These are phyloP conservation scores for Guaruba guarouba DNA, from an alignment of 2,113 vertebrate genomes.

Conservation along the genomic window DNA sequence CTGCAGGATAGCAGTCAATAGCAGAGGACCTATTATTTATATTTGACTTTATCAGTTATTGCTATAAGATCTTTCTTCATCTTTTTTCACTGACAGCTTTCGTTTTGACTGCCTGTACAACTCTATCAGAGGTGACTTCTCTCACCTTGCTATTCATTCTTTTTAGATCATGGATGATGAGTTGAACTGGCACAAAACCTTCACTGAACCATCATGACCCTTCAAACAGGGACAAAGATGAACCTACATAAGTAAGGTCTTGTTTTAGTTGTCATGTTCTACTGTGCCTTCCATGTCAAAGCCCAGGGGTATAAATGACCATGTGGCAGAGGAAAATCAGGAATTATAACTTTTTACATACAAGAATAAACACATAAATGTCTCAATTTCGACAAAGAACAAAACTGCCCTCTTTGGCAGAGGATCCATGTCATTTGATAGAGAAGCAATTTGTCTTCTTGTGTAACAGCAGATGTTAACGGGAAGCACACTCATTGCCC, in stretches of 20 bases:
- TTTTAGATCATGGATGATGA: background rate
- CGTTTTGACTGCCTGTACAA: background rate
- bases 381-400: background rate
- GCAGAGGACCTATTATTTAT: background rate
- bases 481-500: background rate
- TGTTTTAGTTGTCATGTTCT: background rate
- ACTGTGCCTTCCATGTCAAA: background rate
- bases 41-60: background rate
- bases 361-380: background rate
- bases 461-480: constrained; percentile 4
- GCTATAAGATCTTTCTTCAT: background rate
- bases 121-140: background rate
- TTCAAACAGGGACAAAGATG: background rate
- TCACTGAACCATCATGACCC: rapidly evolving
- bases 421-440: background rate
- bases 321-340: background rate
- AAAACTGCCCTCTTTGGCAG: constrained; percentile 7
- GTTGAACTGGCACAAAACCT: background rate
- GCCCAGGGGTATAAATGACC: background rate
- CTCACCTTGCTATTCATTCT: background rate
- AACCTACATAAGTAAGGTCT: background rate
- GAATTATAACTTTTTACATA: background rate
- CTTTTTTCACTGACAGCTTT: background rate
- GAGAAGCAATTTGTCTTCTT: constrained; percentile 13
- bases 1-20: background rate